Base-by-base conservation (phyloP, 2,888 invertebrate genomes). In the Dynastes maya region DNA sequence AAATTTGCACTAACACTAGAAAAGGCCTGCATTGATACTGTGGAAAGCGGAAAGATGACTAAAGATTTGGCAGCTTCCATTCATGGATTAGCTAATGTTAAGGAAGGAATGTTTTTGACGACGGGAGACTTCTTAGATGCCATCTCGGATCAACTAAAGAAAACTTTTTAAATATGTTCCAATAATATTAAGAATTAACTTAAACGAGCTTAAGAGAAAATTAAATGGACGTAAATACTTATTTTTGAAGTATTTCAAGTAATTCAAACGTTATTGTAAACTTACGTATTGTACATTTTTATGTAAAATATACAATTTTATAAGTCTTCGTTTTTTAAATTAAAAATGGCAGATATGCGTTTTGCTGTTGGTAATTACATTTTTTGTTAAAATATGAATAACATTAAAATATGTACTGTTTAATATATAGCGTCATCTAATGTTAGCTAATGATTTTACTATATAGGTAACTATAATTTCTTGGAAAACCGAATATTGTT, bases 61-160 rank as follows among this genome's bases (percentile, higher is more conserved):
- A 97, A 97, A 89, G 97, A 97, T 90, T 90, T 97, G 84, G 96
- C 95, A 22, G 95, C 93, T 80, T 96, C 96, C 86, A 96, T 97
- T 86, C 94, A 97, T 87, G 96, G 96, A 29, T 84, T 96, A 82
- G 91, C 93, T 79, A 94, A 95, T 86, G 94, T 96, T 13, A 95
- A 95, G 87, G 94, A 95, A 77, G 94, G 93, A 79, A 95, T 95
- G 92, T 97, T 91, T 88, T 90, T 97, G 82, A 92, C 94, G 88
- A 97, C 97, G 0, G 94, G 95, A 90, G 96, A 97, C 88, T 97
- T 97, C 90, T 90, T 97, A 78, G 92, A 94, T 79, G 96, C 96
- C 55, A 94, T 97, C 83, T 92, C 93, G 72, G 93, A 95, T 79
- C 92, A 94, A 85, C 90, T 96, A 6, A 93, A 94, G 78, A 88